Evolutionary conservation across 2,888 invertebrate genomes (phyloP).

Genomic region (Eristalis arbustorum): DNA sequence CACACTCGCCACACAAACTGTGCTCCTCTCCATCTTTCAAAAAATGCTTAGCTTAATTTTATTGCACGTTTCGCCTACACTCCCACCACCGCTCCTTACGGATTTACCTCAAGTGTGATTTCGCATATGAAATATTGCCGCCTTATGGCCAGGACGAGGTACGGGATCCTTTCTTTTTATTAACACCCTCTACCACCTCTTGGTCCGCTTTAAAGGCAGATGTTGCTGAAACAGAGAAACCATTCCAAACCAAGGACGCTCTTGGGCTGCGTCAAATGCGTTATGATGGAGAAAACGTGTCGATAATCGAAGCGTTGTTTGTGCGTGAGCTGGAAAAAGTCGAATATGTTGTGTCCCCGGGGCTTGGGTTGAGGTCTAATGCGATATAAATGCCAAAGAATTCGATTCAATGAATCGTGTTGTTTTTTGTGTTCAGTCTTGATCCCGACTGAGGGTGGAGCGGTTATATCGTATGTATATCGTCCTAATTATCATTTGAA

Average conservation of each 20-base stretch:
- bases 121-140: constrained; percentile 29
- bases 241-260: constrained; percentile 5
- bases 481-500: constrained; percentile 38
- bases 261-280: constrained; percentile 41
- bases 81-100: neutral
- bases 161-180: constrained; percentile 11
- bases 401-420: constrained; percentile 56
- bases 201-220: constrained; percentile 42
- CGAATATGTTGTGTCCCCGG: neutral
- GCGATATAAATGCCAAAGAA: constrained; percentile 60
- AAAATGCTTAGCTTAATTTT: neutral
- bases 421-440: neutral
- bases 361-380: constrained; percentile 54
- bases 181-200: constrained; percentile 30
- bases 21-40: neutral
- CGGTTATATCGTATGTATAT: neutral
- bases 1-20: neutral
- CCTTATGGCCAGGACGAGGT: neutral
- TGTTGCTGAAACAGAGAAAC: constrained; percentile 42
- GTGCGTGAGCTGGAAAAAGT: neutral
- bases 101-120: constrained; percentile 39
- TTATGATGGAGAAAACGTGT: constrained; percentile 68
- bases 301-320: constrained; percentile 41
- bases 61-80: neutral
- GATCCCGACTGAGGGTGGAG: neutral